Conservation (phyloP, 2,888 invertebrate species). For the Phoronis australis region DNA sequence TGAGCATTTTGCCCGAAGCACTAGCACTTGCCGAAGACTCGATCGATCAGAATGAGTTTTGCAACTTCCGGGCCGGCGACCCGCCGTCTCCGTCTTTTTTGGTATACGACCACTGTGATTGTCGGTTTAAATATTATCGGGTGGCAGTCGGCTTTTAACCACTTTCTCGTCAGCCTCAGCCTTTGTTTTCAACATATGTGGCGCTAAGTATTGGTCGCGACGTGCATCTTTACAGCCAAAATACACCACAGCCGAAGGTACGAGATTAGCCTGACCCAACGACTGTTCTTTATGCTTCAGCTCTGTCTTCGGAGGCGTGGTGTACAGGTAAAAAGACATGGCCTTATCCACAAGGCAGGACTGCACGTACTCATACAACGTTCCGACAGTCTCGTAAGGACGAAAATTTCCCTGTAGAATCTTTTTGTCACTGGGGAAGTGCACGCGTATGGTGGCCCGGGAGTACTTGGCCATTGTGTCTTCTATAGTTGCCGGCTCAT, state of each 20-base stretch:
- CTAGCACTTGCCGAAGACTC: too few species aligned
- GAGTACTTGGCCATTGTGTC: slow-evolving; percentile 66
- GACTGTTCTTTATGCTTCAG: slow-evolving; percentile 55
- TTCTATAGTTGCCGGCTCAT: slow-evolving; percentile 61
- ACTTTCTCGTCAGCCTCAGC: too few species aligned
- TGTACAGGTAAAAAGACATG: slow-evolving; percentile 71
- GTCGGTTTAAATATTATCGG: too few species aligned
- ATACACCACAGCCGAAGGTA: slow-evolving; percentile 46
- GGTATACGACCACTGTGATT: too few species aligned
- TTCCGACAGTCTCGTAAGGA: slow-evolving; percentile 68
- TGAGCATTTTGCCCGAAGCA: too few species aligned
- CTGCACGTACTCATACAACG: slow-evolving; percentile 70
- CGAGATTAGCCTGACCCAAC: slow-evolving; percentile 38
- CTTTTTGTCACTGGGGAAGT: slow-evolving; percentile 79
- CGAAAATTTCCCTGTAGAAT: slow-evolving; percentile 82
- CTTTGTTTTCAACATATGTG: too few species aligned
- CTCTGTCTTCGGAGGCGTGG: slow-evolving; percentile 74
- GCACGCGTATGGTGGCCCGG: slow-evolving; percentile 72
- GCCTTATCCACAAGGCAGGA: slow-evolving; percentile 65
- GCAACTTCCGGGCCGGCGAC: too few species aligned
- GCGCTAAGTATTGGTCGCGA: too few species aligned
- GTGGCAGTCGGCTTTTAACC: too few species aligned
- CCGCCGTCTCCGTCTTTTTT: too few species aligned
- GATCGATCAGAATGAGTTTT: too few species aligned
- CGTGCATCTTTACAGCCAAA: too few species aligned